Evolutionary conservation across 2,797 vertebrate genomes (phyloP).

Genomic region (Melanotaenia maccullochi): DNA sequence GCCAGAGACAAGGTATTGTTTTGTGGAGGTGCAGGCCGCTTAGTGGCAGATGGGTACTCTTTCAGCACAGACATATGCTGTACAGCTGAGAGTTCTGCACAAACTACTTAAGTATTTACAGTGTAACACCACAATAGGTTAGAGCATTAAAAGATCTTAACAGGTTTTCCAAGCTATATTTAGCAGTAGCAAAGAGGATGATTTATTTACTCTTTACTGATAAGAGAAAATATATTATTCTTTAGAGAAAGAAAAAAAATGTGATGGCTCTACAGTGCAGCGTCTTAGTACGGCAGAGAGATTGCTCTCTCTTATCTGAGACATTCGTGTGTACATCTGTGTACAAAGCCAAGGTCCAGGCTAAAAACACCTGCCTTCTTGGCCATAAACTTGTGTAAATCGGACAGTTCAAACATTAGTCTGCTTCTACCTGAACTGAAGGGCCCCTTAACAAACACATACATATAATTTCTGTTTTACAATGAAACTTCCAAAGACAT

Average conservation of each 20-base stretch:
- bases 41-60: slow-evolving; percentile 87
- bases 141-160: slow-evolving; percentile 21
- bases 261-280: slow-evolving; percentile 51
- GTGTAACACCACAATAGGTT: slow-evolving; percentile 22
- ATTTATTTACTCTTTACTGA: background rate
- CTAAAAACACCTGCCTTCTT: slow-evolving; percentile 87
- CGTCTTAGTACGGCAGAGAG: slow-evolving; percentile 13
- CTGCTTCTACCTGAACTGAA: slow-evolving; percentile 77
- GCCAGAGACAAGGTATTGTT: slow-evolving; percentile 82
- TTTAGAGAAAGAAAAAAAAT: slow-evolving; percentile 3
- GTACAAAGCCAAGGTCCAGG: slow-evolving; percentile 76
- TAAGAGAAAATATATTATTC: slow-evolving; percentile 9
- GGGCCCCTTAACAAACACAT: slow-evolving; percentile 82
- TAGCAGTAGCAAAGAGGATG: slow-evolving; percentile 6
- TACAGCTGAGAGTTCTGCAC: slow-evolving; percentile 70
- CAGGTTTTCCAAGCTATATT: slow-evolving; percentile 26
- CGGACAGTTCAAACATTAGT: slow-evolving; percentile 90
- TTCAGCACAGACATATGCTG: slow-evolving; percentile 85
- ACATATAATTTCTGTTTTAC: slow-evolving; percentile 33
- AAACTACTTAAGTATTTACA: slow-evolving; percentile 65
- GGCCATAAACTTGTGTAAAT: slow-evolving; percentile 84
- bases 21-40: slow-evolving; percentile 75
- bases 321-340: slow-evolving; percentile 57
- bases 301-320: slow-evolving; percentile 62
- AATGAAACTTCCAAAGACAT: slow-evolving; percentile 4